A percentile compares a stretch with the other conserved stretches of the same genome.
These are phyloP conservation scores for Nerophis lumbriciformis DNA, from an alignment of 2,113 vertebrate species.

Conservation along the genomic window DNA sequence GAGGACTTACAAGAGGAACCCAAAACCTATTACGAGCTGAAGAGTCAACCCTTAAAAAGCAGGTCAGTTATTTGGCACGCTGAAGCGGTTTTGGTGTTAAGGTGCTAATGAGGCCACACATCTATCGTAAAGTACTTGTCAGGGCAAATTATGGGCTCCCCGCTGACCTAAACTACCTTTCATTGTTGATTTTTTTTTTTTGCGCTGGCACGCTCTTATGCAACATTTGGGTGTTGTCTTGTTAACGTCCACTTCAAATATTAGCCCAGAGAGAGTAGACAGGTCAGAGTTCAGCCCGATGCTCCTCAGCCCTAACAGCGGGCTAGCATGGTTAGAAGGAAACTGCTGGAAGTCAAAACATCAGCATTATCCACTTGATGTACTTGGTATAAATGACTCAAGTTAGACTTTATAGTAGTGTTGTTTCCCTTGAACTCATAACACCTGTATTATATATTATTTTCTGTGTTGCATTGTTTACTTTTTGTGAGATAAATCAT, in stretches of 20 bases:
- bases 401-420: no score
- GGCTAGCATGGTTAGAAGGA: no score
- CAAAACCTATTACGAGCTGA: constrained; percentile 95
- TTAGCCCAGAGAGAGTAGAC: constrained; percentile 43
- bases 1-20: constrained; percentile 93
- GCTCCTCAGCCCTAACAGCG: constrained; percentile 11
- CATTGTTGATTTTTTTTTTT: constrained; percentile 31
- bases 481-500: no score
- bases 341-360: no score
- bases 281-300: constrained; percentile 24
- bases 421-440: no score
- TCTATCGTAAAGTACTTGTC: constrained; percentile 11
- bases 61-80: constrained; percentile 78
- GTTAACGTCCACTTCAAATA: constrained; percentile 68
- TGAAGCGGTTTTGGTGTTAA: constrained; percentile 39
- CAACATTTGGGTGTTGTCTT: constrained; percentile 72
- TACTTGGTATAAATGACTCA: no score
- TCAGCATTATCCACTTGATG: no score
- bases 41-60: constrained; percentile 89
- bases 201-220: constrained; percentile 61
- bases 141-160: neutral
- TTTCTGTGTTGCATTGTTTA: no score
- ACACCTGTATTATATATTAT: no score
- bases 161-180: neutral
- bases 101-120: constrained; percentile 41